phyloP scores from a whole-genome alignment of 2,113 vertebrate species.

The Piprites chloris region DNA sequence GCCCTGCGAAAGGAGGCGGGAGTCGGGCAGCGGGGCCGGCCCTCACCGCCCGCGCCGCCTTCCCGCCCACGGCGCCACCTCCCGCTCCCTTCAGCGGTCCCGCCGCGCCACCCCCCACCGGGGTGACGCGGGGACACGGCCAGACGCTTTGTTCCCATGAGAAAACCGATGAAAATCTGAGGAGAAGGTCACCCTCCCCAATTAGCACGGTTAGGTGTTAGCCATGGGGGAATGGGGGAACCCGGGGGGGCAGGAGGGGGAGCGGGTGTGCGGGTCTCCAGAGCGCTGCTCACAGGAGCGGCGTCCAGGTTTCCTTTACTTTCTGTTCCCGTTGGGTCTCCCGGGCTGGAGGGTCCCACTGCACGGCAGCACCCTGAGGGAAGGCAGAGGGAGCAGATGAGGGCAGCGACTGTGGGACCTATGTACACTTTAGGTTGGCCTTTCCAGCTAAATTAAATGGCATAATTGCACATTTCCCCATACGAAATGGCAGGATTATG shows the following conservation, averaged over 20 bases:
- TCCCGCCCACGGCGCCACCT: background rate
- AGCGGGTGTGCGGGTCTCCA: background rate
- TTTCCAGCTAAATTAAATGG: background rate
- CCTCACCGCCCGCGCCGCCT: background rate
- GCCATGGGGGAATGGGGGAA: background rate
- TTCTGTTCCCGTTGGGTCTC: background rate
- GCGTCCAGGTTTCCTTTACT: fast-evolving
- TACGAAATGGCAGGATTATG: background rate
- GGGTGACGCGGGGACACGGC: fast-evolving
- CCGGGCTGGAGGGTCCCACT: fast-evolving
- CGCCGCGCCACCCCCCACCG: fast-evolving
- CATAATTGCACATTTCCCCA: background rate
- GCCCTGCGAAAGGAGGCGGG: background rate
- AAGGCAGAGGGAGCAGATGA: background rate
- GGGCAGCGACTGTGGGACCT: background rate
- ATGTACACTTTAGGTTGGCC: fast-evolving
- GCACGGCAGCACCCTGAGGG: background rate
- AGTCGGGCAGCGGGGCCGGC: background rate
- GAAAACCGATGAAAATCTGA: background rate
- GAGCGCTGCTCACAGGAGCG: fast-evolving
- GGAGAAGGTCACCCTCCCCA: fast-evolving
- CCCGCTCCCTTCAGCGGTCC: fast-evolving
- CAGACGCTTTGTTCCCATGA: fast-evolving
- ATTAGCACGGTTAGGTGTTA: fast-evolving
- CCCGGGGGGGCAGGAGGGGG: background rate